A percentile compares a stretch with the other conserved stretches of the same genome.
phyloP scores from a whole-genome alignment of 1,140 invertebrate species.

The Aphaenogaster ashmeadi region DNA sequence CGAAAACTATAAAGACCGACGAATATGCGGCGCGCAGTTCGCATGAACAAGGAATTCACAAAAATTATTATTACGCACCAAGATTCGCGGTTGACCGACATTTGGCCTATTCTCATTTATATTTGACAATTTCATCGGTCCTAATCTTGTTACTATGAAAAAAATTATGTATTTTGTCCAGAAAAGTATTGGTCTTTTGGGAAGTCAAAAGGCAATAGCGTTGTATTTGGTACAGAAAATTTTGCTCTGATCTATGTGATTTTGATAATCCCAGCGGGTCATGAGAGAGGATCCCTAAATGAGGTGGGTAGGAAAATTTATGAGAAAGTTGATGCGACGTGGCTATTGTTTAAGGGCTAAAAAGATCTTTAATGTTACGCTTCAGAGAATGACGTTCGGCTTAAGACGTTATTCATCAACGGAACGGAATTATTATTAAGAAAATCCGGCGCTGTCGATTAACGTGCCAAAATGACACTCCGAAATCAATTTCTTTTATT shows the following conservation, averaged over 20 bases:
- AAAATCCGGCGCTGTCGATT: neutral
- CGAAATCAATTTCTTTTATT: neutral
- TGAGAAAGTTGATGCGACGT: slow-evolving; percentile 38
- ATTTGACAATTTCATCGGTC: too few species aligned
- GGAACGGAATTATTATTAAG: slow-evolving; percentile 3
- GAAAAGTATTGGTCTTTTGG: neutral
- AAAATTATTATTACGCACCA: too few species aligned
- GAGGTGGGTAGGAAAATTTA: slow-evolving; percentile 6
- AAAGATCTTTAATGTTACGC: neutral
- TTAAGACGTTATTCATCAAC: slow-evolving; percentile 25
- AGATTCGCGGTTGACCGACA: too few species aligned
- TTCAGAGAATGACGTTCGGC: slow-evolving; percentile 15
- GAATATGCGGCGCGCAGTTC: too few species aligned
- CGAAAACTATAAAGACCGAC: too few species aligned
- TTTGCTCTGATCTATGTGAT: neutral
- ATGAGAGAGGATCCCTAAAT: neutral
- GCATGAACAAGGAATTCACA: too few species aligned
- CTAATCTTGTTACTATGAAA: neutral
- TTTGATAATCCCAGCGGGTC: slow-evolving; percentile 14
- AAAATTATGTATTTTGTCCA: neutral
- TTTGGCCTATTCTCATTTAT: too few species aligned
- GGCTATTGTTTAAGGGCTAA: slow-evolving; percentile 41
- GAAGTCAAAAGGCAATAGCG: neutral
- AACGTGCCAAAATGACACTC: neutral
- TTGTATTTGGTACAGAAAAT: neutral